A percentile compares a stretch with the other conserved stretches of the same genome.
These are phyloP conservation scores for Myrmecophaga tridactyla DNA, from an alignment of 2,113 vertebrate genomes.

Conservation along the genomic window DNA sequence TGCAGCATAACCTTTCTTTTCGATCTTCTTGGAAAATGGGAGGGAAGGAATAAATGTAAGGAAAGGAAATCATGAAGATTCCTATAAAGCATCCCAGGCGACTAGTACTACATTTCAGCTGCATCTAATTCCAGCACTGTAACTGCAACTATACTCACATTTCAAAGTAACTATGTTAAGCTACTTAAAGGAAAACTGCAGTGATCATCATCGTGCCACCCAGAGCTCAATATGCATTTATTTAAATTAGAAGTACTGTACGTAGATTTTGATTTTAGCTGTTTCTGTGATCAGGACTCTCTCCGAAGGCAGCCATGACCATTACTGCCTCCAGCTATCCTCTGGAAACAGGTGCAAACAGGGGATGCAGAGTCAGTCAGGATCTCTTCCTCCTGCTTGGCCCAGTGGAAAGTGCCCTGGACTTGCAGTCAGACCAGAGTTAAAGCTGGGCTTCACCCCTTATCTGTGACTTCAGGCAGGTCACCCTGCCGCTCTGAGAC, in stretches of 20 bases:
- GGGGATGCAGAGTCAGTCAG: neutral
- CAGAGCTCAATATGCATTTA: neutral
- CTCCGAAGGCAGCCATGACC: neutral
- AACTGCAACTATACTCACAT: neutral
- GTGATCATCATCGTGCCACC: neutral
- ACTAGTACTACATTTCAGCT: neutral
- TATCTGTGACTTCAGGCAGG: neutral
- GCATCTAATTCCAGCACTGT: neutral
- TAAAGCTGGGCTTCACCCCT: neutral
- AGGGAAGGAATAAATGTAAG: neutral
- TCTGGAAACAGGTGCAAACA: neutral
- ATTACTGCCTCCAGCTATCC: neutral
- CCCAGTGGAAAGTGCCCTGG: neutral
- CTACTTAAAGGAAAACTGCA: constrained; percentile 77
- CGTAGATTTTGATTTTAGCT: neutral
- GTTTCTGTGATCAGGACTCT: neutral
- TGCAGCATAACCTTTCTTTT: constrained; percentile 54
- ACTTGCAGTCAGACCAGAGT: neutral
- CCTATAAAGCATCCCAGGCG: neutral
- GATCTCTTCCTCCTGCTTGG: neutral
- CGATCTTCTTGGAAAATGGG: constrained; percentile 31
- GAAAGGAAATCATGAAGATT: neutral
- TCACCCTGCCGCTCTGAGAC: neutral
- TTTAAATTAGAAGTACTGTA: neutral
- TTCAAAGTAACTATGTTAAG: constrained; percentile 55